phyloP scores from a whole-genome alignment of 2,888 invertebrate genomes.

The Oscheius sp. region DNA sequence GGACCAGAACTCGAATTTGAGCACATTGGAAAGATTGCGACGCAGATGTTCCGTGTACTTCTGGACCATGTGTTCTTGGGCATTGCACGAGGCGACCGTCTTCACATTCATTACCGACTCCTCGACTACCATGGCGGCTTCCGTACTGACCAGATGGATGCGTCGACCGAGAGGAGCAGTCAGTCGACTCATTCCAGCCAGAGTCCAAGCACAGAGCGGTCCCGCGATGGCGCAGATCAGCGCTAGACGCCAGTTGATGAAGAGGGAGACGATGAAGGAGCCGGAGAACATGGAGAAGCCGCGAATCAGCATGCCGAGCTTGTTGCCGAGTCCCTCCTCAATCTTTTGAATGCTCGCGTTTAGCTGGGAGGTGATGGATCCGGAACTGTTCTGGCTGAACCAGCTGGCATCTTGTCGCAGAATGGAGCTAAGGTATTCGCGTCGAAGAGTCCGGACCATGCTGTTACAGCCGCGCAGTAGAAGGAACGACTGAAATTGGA shows the following conservation, averaged over 20 bases:
- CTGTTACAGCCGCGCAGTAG: slow-evolving; percentile 21
- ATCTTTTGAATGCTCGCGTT: slow-evolving; percentile 45
- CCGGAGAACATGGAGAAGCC: slow-evolving; percentile 56
- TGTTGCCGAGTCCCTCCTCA: slow-evolving; percentile 45
- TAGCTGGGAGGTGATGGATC: slow-evolving; percentile 48
- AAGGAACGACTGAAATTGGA: slow-evolving; percentile 9
- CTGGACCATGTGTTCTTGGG: slow-evolving; percentile 51
- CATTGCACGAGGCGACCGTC: slow-evolving; percentile 59
- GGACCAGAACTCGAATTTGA: slow-evolving; percentile 20
- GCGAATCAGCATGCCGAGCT: slow-evolving; percentile 52
- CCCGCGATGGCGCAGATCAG: slow-evolving; percentile 50
- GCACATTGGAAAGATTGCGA: slow-evolving; percentile 3
- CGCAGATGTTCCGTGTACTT: slow-evolving; percentile 17
- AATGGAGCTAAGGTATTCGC: slow-evolving; percentile 47
- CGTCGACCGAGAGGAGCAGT: slow-evolving; percentile 26
- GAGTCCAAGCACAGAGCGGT: slow-evolving; percentile 49
- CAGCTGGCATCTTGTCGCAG: slow-evolving; percentile 51
- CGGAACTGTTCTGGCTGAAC: slow-evolving; percentile 44
- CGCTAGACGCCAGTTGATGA: slow-evolving; percentile 54
- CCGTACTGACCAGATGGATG: slow-evolving; percentile 37
- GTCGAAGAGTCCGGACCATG: slow-evolving; percentile 31
- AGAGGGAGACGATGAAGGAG: slow-evolving; percentile 48
- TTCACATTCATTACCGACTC: slow-evolving; percentile 53
- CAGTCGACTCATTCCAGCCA: slow-evolving; percentile 49
- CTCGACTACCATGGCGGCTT: slow-evolving; percentile 47